These are phyloP conservation scores for Nixonia krombeini DNA, from an alignment of 1,140 invertebrate genomes.

Conservation along the genomic window DNA sequence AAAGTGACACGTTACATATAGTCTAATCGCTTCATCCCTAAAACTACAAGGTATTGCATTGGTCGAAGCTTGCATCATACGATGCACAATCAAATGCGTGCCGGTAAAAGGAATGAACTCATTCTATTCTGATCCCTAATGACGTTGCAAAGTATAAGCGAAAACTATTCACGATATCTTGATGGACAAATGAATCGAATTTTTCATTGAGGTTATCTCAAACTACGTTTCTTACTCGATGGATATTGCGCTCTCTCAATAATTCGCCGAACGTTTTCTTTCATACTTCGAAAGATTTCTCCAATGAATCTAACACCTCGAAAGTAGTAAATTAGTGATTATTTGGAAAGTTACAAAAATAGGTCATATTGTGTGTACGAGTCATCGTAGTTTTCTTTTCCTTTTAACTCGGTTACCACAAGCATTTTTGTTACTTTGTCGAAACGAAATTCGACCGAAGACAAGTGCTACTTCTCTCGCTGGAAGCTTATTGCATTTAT, in stretches of 20 bases:
- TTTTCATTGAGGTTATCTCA: too few species aligned
- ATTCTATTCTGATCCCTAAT: too few species aligned
- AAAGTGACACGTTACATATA: constrained; percentile 41
- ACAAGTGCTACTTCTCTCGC: not conserved
- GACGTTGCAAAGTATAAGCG: too few species aligned
- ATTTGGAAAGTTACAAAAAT: not conserved
- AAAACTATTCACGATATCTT: constrained; percentile 16
- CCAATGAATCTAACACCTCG: not conserved
- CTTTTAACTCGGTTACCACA: not conserved
- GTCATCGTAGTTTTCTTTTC: not conserved
- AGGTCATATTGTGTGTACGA: not conserved
- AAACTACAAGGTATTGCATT: constrained; percentile 47
- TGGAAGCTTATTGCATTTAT: constrained; percentile 1
- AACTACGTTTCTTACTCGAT: too few species aligned
- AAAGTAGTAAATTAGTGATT: not conserved
- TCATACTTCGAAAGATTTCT: not conserved
- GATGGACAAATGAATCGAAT: not conserved
- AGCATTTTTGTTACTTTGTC: not conserved
- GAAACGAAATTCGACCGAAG: not conserved
- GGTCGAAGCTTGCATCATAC: constrained; percentile 45
- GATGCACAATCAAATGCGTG: constrained; percentile 33
- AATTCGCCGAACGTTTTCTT: not conserved
- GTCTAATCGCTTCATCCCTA: constrained; percentile 42
- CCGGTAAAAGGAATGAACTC: constrained; percentile 28
- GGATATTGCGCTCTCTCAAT: too few species aligned